phyloP scores from a whole-genome alignment of 2,797 vertebrate genomes.

The Pitangus sulphuratus region DNA sequence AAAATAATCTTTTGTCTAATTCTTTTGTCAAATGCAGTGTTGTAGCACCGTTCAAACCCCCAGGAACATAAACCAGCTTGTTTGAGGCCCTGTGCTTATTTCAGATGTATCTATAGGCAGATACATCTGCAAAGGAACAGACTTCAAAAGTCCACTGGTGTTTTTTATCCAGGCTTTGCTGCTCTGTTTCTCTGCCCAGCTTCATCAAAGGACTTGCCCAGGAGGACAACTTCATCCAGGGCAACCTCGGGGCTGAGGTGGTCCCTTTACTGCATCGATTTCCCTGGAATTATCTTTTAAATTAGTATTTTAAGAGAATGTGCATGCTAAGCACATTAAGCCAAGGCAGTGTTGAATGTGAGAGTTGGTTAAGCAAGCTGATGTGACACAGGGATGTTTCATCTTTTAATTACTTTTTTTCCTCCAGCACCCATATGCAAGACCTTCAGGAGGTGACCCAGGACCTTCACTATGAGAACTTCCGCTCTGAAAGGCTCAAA shows the following conservation, averaged over 20 bases:
- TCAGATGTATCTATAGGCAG: not conserved
- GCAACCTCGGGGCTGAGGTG: not conserved
- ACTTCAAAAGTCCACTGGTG: not conserved
- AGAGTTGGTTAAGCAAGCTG: not conserved
- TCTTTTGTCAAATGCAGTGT: accelerated
- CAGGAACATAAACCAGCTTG: accelerated
- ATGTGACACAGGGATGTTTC: not conserved
- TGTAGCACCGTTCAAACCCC: not conserved
- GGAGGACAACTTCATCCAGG: not conserved
- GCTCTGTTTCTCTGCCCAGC: not conserved
- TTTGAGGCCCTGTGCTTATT: not conserved
- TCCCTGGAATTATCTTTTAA: not conserved
- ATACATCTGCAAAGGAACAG: not conserved
- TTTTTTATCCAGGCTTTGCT: not conserved
- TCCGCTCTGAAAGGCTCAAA: conserved; percentile 97
- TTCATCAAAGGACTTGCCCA: accelerated
- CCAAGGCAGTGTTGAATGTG: not conserved
- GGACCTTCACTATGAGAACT: conserved; percentile 99
- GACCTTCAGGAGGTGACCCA: conserved; percentile 99
- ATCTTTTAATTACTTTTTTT: not conserved
- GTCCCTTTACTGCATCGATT: not conserved
- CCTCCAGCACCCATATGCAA: conserved; percentile 95
- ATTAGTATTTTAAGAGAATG: not conserved
- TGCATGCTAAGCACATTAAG: not conserved
- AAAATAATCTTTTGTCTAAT: not conserved